These are phyloP conservation scores for Aldabrachelys gigantea DNA, from an alignment of 2,113 vertebrate species.

Conservation along the genomic window DNA sequence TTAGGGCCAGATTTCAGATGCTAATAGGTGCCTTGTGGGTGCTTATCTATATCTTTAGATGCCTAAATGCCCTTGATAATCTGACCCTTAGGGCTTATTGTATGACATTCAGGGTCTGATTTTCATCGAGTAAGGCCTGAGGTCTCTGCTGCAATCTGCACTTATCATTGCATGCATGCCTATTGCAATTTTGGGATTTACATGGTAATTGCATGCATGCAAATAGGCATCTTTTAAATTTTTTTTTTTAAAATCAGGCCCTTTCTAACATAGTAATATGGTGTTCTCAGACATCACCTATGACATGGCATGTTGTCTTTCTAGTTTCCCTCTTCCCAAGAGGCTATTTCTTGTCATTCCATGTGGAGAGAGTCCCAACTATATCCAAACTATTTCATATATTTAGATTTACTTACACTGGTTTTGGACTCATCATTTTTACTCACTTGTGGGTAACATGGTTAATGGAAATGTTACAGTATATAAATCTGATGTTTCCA, in stretches of 20 bases:
- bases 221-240: background rate
- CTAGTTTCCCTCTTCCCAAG: fast-evolving
- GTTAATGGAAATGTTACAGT: background rate
- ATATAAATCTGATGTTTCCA: background rate
- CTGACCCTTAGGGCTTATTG: background rate
- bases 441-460: background rate
- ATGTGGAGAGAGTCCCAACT: background rate
- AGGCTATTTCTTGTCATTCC: background rate
- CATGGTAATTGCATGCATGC: background rate
- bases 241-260: background rate
- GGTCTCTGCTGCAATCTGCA: background rate
- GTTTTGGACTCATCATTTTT: background rate
- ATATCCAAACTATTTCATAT: background rate
- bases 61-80: slow-evolving; percentile 24
- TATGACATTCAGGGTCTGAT: slow-evolving; percentile 12
- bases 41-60: slow-evolving; percentile 6
- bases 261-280: background rate
- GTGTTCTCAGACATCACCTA: background rate
- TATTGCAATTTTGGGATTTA: background rate
- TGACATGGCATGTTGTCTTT: background rate
- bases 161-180: background rate
- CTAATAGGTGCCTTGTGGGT: slow-evolving; percentile 24
- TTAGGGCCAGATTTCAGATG: slow-evolving; percentile 45
- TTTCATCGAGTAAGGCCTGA: background rate
- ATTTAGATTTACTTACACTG: background rate